Evolutionary conservation across 2,113 vertebrate genomes (phyloP), one percentile per base, ranked within the genome.

Genomic region (Mesoclemmys tuberculata): DNA sequence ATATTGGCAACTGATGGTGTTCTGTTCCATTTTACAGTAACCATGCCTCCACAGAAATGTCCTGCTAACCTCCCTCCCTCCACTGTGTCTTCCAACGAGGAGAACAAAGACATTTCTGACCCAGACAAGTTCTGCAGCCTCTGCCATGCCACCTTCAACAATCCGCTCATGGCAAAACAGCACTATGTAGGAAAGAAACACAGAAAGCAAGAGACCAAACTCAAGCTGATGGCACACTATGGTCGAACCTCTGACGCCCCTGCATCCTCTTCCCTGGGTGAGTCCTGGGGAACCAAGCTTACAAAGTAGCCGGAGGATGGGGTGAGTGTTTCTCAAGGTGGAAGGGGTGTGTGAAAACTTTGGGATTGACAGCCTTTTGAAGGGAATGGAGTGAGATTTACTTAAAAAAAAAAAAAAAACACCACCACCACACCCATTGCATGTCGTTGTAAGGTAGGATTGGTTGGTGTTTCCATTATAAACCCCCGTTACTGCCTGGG

Each of bases 151-250:
- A 99, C 99, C n/a, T 99, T 99, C 98, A 99, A 99, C 97, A 99
- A 99, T 92, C 99, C 99, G 1, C 98, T 98, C 75, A 99, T 99
- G 99, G 99, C 99, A 95, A 98, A 99, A 88, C 99, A 99, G 92
- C 99, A 99, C 97, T 99, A 99, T 2, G 98, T 97, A 61, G 99
- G 99, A 98, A 99, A 99, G 98, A 99, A 99, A 97, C 99, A 99
- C 94, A 98, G 98, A 96, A 99, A 99, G 93, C 99, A 99, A 89
- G 98, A 99, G 97, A 99, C 99, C 88, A 99, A 99, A 98, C 98
- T 98, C 96, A 99, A 99, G 94, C 98, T 99, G 95, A 99, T 99
- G 99, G 99, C 99, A n/a, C 99, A 99, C 74, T 99, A 99, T 2
- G 99, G 99, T 7, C 98, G 98, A 44, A 98, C 98, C 58, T 96